Base-by-base conservation (phyloP, 2,113 vertebrate genomes). In the Rhabdornis inornatus region DNA sequence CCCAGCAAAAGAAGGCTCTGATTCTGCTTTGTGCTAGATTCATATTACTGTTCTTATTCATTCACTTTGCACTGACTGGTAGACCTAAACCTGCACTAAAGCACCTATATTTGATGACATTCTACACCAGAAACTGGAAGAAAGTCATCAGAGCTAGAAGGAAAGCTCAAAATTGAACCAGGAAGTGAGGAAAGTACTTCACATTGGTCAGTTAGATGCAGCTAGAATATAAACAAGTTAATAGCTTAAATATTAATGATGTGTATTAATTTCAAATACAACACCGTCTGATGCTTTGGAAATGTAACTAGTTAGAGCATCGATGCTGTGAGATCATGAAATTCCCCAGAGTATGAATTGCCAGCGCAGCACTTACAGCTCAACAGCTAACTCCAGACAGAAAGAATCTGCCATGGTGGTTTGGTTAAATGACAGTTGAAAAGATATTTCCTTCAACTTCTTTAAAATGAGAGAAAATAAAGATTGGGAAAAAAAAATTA, bases 161-260 rank as follows among this genome's bases (percentile, higher is more conserved):
- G 35, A 57, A 86, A 80, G 37, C 20, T 82, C 37, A 72, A 45
- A 66, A 79, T 3, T 55, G 59, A 81, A 83, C 47, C 17, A 71
- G 55, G 31, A 89, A 72, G 50, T 12, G 7, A 6, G 10, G 9
- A 20, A 83, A 72, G 55, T n/a, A 72, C 42, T 72, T 82, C 21
- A 52, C 27, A 19, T 21, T 52, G 50, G n/a, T 80, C 66, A 82
- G n/a, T 57, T 89, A 52, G 53, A 76, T 79, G 59, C 50, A 40
- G 7, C 50, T 90, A 50, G n/a, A 86, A 92, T 80, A 85, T 55
- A 59, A 78, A 94, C 11, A 90, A 61, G 39, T 61, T 87, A 83
- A 86, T 76, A 83, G n/a, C 19, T 96, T 75, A 94, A 92, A 85
- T 88, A 88, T 90, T 83, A 77, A 93, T 89, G 10, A 33, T 42